A percentile compares a stretch with the other conserved stretches of the same genome.
Conservation (phyloP, 2,797 vertebrate genomes). For the Anableps anableps region DNA sequence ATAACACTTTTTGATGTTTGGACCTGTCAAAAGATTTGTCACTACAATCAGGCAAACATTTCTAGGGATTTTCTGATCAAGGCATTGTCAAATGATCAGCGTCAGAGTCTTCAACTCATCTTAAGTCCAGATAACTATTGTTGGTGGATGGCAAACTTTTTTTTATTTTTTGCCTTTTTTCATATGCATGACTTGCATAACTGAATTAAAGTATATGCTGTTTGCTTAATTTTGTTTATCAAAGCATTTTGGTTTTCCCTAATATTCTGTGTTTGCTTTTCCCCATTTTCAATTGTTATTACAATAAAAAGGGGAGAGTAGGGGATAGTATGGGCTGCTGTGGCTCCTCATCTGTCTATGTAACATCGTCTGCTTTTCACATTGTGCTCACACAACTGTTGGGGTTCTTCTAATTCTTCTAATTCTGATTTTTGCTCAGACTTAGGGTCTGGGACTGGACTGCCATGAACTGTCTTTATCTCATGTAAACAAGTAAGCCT, state of each 20-base stretch:
- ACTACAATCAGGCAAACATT: slow-evolving; percentile 21
- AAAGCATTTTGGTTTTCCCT: not conserved
- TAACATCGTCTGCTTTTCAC: not conserved
- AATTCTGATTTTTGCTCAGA: not conserved
- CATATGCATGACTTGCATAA: not conserved
- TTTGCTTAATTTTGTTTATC: not conserved
- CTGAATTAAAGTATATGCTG: not conserved
- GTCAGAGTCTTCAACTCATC: not conserved
- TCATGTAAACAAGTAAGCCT: not conserved
- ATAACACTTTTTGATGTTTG: slow-evolving; percentile 34
- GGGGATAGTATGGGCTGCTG: not conserved
- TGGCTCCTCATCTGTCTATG: not conserved
- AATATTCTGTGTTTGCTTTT: not conserved
- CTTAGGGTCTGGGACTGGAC: not conserved
- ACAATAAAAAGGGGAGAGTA: not conserved
- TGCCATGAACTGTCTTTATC: not conserved
- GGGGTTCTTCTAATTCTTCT: not conserved
- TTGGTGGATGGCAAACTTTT: not conserved
- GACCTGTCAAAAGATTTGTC: slow-evolving; percentile 12
- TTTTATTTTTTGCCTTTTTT: not conserved
- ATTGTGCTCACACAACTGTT: not conserved
- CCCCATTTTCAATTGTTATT: not conserved
- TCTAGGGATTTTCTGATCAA: not conserved
- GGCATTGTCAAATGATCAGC: not conserved
- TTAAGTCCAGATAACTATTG: slow-evolving; percentile 3